Evolutionary conservation across 1,140 invertebrate species (phyloP).

Genomic region (Pentalonia nigronervosa): DNA sequence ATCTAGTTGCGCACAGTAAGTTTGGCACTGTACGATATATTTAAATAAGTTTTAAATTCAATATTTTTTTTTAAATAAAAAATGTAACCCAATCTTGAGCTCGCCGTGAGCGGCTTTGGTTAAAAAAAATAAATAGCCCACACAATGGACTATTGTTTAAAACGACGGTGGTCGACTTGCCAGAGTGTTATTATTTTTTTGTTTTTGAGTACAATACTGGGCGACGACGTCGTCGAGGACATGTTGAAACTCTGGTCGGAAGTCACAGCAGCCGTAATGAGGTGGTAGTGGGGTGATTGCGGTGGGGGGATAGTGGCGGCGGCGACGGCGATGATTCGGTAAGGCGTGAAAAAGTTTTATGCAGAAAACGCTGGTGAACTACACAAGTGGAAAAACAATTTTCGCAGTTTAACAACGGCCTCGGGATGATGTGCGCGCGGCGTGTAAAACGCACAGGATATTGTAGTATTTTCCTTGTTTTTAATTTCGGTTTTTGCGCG

Average conservation of each 20-base stretch:
- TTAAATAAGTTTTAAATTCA: not conserved
- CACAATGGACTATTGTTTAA: slow-evolving; percentile 8
- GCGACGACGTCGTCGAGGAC: not conserved
- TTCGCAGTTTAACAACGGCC: slow-evolving; percentile 45
- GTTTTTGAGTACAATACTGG: not conserved
- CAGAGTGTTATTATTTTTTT: not conserved
- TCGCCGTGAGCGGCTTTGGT: not conserved
- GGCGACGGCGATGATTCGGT: not conserved
- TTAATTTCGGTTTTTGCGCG: slow-evolving; percentile 2
- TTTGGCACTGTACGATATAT: not conserved
- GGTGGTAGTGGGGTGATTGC: too few species aligned
- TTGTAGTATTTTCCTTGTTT: slow-evolving; percentile 14
- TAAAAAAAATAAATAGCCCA: not conserved
- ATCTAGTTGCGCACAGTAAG: not conserved
- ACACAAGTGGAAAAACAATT: slow-evolving; percentile 41
- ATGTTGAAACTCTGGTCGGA: slow-evolving; percentile 8
- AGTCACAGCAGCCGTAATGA: not conserved
- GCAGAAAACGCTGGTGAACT: not conserved
- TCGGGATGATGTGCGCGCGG: not conserved
- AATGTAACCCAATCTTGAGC: not conserved
- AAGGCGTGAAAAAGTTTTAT: slow-evolving; percentile 34
- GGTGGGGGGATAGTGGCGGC: not conserved
- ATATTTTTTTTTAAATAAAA: not conserved
- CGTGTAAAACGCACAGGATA: not conserved
- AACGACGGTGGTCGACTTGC: not conserved